These are phyloP conservation scores for Drosophila paranaensis DNA, from an alignment of 2,888 invertebrate genomes.

Conservation along the genomic window DNA sequence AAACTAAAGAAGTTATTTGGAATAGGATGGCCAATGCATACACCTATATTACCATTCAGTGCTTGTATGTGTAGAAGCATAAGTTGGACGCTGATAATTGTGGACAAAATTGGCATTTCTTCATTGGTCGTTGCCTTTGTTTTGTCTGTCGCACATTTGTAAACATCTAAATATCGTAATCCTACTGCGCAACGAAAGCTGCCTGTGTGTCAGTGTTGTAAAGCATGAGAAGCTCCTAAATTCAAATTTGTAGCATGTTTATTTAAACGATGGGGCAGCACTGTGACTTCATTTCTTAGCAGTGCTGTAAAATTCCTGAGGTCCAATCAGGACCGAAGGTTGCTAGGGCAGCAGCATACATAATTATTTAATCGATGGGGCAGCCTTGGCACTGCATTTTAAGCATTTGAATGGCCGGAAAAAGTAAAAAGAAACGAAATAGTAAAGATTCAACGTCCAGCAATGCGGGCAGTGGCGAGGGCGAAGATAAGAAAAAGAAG, in stretches of 20 bases:
- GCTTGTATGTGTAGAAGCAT: conserved; percentile 16
- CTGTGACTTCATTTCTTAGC: neutral
- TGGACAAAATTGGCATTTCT: conserved; percentile 47
- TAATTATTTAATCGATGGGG: conserved; percentile 66
- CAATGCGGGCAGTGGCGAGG: conserved; percentile 78
- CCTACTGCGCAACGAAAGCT: conserved; percentile 23
- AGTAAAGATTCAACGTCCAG: conserved; percentile 85
- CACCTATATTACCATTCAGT: conserved; percentile 15
- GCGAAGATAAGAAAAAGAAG: conserved; percentile 85
- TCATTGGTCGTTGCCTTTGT: conserved; percentile 29
- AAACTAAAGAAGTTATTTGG: neutral
- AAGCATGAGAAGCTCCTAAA: neutral
- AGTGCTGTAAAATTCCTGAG: neutral
- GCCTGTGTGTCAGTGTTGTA: neutral
- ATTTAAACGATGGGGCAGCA: conserved; percentile 60
- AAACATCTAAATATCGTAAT: conserved; percentile 17
- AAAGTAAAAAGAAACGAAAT: conserved; percentile 86
- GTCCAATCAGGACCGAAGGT: neutral
- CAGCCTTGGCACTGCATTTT: neutral
- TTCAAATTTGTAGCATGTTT: conserved; percentile 19
- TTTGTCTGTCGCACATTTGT: conserved; percentile 28
- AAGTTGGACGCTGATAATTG: conserved; percentile 20
- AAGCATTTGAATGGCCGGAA: conserved; percentile 82
- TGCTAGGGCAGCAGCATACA: neutral
- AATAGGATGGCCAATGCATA: neutral